Evolutionary conservation across 2,888 invertebrate genomes (phyloP), one percentile per base, ranked within the genome.

Genomic region (Microctonus hyperodae): DNA sequence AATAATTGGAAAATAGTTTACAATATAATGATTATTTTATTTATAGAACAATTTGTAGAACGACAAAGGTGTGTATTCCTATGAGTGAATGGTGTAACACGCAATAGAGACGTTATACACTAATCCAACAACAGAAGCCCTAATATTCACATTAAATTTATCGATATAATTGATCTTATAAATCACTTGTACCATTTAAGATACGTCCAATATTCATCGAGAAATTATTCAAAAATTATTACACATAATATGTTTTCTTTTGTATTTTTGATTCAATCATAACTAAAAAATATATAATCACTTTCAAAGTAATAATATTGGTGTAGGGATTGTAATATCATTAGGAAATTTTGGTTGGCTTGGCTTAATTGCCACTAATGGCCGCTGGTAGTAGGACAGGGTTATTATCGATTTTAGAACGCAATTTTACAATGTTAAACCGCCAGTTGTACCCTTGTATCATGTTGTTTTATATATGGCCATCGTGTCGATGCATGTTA

Each of bases 391-490:
- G 25, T 44, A 51, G 35, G 23, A 50, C 22, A 51, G 51, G 50
- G 61, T 61, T 56, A 66, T 61, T 56, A 40, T 37, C 57, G 57
- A 37, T 58, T 62, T 23, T 33, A 55, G 56, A 44, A 62, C 28
- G 37, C 53, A 37, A 63, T 64, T 55, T 53, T 63, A 64, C 67
- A 59, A 53, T 55, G 58, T 48, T 50, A 28, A 62, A 51, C 57
- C 61, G 25, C 61, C 28, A 40, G 59, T 51, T 53, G 59, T 65
- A 59, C 59, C 44, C 40, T 50, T 53, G 56, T 40, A 56, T 53
- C 63, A 40, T 33, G 44, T 66, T 61, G 61, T 56, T 67, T 59
- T 59, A 53, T 63, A 63, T 67, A 64, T 64, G 63, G 63, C 64
- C 59, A 64, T 63, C 35, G 53, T 67, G 58, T 58, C 58, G 58